Conservation (phyloP, 2,113 vertebrate genomes). For the Pao palembangensis region DNA sequence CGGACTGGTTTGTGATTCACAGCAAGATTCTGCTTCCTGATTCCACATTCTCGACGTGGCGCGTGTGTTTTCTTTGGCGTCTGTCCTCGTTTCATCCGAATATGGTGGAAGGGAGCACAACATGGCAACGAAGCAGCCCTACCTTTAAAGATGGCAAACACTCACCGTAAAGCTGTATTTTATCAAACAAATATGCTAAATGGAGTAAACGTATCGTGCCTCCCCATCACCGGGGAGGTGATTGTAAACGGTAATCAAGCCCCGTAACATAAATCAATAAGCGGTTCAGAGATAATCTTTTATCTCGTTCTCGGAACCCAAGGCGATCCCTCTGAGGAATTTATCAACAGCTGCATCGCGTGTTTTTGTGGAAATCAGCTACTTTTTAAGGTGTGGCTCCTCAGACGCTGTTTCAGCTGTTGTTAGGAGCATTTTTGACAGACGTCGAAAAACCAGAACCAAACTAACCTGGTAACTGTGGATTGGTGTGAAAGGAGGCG, state of each 20-base stretch:
- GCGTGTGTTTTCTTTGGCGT: not conserved
- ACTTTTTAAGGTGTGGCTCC: not conserved
- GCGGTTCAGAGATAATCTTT: too few species aligned
- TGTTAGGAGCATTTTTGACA: too few species aligned
- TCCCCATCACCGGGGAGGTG: not conserved
- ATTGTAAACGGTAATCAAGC: too few species aligned
- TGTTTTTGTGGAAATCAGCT: not conserved
- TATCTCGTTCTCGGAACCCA: too few species aligned
- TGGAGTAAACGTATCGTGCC: not conserved
- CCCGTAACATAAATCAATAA: too few species aligned
- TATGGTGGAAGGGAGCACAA: conserved; percentile 3
- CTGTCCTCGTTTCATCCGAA: conserved; percentile 5
- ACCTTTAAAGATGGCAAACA: conserved; percentile 19
- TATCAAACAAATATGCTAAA: not conserved
- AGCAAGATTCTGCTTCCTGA: too few species aligned
- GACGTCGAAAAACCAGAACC: too few species aligned
- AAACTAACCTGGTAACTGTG: not conserved
- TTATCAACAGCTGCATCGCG: not conserved
- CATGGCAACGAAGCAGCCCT: conserved; percentile 15
- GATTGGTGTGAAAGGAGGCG: not conserved
- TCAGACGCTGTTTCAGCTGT: too few species aligned
- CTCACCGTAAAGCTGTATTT: conserved; percentile 4
- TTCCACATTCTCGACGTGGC: too few species aligned
- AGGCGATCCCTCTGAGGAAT: not conserved
- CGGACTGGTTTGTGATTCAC: too few species aligned